Evolutionary conservation across 2,113 vertebrate genomes (phyloP).

Genomic region (Dolichallabes microphthalmus): DNA sequence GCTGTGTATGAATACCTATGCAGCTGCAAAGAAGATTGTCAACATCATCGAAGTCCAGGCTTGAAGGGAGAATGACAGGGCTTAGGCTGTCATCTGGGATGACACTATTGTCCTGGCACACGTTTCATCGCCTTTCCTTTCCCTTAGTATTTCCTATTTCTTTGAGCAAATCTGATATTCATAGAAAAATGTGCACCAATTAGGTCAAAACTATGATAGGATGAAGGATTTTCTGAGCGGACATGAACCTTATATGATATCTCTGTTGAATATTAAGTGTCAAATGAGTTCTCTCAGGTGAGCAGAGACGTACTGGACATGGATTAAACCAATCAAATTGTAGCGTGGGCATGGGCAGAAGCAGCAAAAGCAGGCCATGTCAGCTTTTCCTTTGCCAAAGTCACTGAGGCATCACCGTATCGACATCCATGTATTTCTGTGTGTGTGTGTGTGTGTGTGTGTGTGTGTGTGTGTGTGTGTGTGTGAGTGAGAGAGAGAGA

Average conservation of each 20-base stretch:
- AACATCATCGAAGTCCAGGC: neutral
- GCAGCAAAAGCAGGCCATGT: constrained; percentile 48
- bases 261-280: constrained; percentile 33
- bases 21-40: neutral
- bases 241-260: constrained; percentile 30
- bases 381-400: constrained; percentile 50
- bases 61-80: neutral
- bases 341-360: neutral
- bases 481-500: constrained; percentile 3
- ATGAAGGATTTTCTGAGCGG: neutral
- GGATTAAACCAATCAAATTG: constrained; percentile 37
- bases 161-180: neutral
- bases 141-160: neutral
- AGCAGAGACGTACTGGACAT: constrained; percentile 27
- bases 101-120: neutral
- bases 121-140: neutral
- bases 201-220: constrained; percentile 15
- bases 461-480: constrained; percentile 42
- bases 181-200: constrained; percentile 21
- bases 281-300: constrained; percentile 36
- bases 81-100: neutral
- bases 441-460: constrained; percentile 4
- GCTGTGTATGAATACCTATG: neutral
- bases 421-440: constrained; percentile 47
- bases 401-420: constrained; percentile 49